Evolutionary conservation across 2,888 invertebrate genomes (phyloP).

Genomic region (Catotricha subobsoleta): DNA sequence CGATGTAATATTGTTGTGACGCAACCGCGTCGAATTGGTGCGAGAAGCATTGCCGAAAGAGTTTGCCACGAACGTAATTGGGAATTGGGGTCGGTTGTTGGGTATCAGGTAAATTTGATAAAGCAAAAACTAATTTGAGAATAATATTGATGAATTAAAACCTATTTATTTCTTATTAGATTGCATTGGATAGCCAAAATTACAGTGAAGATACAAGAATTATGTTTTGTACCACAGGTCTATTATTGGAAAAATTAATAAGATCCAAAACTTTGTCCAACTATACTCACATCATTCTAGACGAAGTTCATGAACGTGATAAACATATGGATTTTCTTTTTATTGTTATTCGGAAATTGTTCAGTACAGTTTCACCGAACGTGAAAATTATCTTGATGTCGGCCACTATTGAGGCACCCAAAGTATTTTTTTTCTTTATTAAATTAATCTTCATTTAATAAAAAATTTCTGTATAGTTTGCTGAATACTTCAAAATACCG

Average conservation of each 20-base stretch:
- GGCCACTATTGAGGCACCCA: slow-evolving; percentile 65
- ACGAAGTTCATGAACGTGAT: slow-evolving; percentile 87
- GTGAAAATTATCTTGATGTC: slow-evolving; percentile 80
- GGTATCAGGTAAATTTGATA: slow-evolving; percentile 60
- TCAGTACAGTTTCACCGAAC: slow-evolving; percentile 28
- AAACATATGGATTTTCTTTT: slow-evolving; percentile 83
- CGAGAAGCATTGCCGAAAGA: slow-evolving; percentile 70
- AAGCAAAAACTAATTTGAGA: background rate
- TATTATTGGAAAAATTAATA: slow-evolving; percentile 62
- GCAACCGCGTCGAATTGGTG: slow-evolving; percentile 85
- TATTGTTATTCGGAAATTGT: slow-evolving; percentile 39
- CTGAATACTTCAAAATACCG: slow-evolving; percentile 38
- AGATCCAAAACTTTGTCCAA: slow-evolving; percentile 47
- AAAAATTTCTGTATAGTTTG: slow-evolving; percentile 31
- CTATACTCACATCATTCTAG: slow-evolving; percentile 78
- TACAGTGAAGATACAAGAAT: slow-evolving; percentile 42
- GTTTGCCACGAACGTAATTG: slow-evolving; percentile 72
- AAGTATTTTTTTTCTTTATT: slow-evolving; percentile 12
- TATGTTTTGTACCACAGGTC: slow-evolving; percentile 76
- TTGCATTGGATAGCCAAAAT: slow-evolving; percentile 17
- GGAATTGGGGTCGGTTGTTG: slow-evolving; percentile 65
- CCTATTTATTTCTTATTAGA: slow-evolving; percentile 11
- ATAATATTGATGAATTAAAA: background rate
- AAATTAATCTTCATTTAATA: background rate
- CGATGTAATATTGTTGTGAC: slow-evolving; percentile 81